A percentile compares a stretch with the other conserved stretches of the same genome.
phyloP scores from a whole-genome alignment of 1,140 invertebrate genomes.

The Arion vulgaris region DNA sequence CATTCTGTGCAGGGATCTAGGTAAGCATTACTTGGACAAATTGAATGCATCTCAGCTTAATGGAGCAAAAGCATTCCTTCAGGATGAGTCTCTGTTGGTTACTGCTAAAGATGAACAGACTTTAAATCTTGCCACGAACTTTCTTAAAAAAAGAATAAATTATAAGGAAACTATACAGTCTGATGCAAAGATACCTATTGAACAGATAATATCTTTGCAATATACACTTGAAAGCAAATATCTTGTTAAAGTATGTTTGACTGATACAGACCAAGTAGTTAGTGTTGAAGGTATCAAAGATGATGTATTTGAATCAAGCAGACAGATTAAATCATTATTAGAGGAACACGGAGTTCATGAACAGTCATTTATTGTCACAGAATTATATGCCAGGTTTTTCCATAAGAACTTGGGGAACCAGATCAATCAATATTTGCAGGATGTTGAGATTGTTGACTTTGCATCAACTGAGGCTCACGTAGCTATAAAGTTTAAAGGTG shows the following conservation, averaged over 20 bases:
- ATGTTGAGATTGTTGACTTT: not conserved
- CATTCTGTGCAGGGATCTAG: not conserved
- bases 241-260: slow-evolving; percentile 2
- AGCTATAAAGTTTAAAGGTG: not conserved
- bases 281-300: slow-evolving; percentile 9
- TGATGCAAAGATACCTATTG: not conserved
- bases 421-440: not conserved
- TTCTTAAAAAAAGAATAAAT: not conserved
- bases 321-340: not conserved
- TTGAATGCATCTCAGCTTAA: not conserved
- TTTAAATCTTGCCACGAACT: not conserved
- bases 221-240: not conserved
- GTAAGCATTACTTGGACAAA: not conserved
- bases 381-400: not conserved
- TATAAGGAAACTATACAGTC: not conserved
- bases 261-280: not conserved
- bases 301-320: not conserved
- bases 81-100: not conserved
- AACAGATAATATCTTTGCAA: not conserved
- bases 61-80: not conserved
- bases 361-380: not conserved
- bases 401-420: not conserved
- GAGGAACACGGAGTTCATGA: not conserved
- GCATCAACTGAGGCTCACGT: not conserved
- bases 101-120: not conserved